Percentiles rank a stretch among this genome's conserved stretches.
Conservation (phyloP, 2,797 vertebrate genomes). For the Poecilia wingei region DNA sequence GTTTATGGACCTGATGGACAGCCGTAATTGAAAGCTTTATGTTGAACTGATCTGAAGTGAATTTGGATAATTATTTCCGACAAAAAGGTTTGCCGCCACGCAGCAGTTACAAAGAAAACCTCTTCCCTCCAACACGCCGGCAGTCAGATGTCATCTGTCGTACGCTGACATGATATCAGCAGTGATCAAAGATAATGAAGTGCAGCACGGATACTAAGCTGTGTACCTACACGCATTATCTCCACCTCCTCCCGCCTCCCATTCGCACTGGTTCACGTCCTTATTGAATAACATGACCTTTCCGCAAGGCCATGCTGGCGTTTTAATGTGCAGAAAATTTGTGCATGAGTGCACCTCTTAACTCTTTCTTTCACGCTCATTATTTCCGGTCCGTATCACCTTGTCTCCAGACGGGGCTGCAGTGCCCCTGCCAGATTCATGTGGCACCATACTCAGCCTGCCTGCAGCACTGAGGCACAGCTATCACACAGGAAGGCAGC, state of each 20-base stretch:
- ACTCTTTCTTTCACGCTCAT: constrained; percentile 80
- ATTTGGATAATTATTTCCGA: constrained; percentile 72
- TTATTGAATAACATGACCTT: constrained; percentile 84
- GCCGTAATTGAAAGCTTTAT: constrained; percentile 54
- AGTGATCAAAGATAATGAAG: constrained; percentile 78
- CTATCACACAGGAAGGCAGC: constrained; percentile 24
- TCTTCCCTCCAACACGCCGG: constrained; percentile 61
- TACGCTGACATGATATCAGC: constrained; percentile 68
- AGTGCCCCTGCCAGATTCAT: constrained; percentile 62
- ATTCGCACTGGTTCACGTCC: constrained; percentile 69
- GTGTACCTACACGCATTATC: constrained; percentile 71
- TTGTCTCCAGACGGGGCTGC: constrained; percentile 73
- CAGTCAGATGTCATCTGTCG: constrained; percentile 75
- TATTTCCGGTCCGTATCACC: constrained; percentile 82
- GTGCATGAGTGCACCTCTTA: constrained; percentile 79
- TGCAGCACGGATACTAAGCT: constrained; percentile 60
- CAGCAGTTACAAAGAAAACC: constrained; percentile 61
- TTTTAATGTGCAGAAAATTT: constrained; percentile 79
- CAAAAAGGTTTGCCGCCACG: constrained; percentile 54
- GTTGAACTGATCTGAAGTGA: constrained; percentile 55
- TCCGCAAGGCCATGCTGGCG: constrained; percentile 72
- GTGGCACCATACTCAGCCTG: constrained; percentile 55
- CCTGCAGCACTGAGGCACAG: constrained; percentile 52
- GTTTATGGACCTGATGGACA: constrained; percentile 35
- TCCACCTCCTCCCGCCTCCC: constrained; percentile 56